Evolutionary conservation across 2,888 invertebrate genomes (phyloP).

Genomic region (Gandaritis pyraliata): DNA sequence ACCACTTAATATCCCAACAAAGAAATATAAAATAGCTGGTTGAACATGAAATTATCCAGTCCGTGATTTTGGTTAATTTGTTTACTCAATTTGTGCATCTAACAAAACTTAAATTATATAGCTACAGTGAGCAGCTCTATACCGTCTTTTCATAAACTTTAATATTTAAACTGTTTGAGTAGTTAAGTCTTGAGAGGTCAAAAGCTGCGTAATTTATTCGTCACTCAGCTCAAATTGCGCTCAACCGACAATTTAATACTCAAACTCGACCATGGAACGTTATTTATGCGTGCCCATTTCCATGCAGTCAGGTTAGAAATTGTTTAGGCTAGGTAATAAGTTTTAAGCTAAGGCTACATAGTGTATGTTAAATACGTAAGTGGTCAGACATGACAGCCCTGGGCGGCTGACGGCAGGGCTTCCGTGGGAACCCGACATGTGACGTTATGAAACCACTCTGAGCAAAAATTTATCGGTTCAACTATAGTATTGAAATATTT

Average conservation of each 20-base stretch:
- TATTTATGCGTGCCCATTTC: constrained; percentile 81
- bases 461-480: constrained; percentile 80
- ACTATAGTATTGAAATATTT: constrained; percentile 28
- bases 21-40: constrained; percentile 75
- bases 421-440: constrained; percentile 82
- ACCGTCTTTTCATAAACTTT: constrained; percentile 15
- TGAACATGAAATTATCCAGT: constrained; percentile 76
- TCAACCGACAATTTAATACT: constrained; percentile 67
- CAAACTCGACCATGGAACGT: constrained; percentile 67
- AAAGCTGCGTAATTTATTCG: constrained; percentile 59
- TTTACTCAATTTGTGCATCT: constrained; percentile 36
- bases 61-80: constrained; percentile 69
- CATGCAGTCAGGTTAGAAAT: constrained; percentile 74
- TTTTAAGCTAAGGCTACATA: constrained; percentile 79
- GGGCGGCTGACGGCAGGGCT: constrained; percentile 75
- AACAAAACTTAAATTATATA: constrained; percentile 30
- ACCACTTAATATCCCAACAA: constrained; percentile 71
- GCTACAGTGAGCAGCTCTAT: constrained; percentile 1
- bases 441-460: constrained; percentile 79
- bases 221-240: constrained; percentile 56
- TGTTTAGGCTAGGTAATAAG: constrained; percentile 82
- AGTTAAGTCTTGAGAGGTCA: constrained; percentile 48
- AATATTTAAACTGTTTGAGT: constrained; percentile 23
- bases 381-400: constrained; percentile 81
- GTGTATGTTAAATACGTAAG: constrained; percentile 81